These are phyloP conservation scores for Sialia sialis DNA, from an alignment of 2,113 vertebrate genomes.

Conservation along the genomic window DNA sequence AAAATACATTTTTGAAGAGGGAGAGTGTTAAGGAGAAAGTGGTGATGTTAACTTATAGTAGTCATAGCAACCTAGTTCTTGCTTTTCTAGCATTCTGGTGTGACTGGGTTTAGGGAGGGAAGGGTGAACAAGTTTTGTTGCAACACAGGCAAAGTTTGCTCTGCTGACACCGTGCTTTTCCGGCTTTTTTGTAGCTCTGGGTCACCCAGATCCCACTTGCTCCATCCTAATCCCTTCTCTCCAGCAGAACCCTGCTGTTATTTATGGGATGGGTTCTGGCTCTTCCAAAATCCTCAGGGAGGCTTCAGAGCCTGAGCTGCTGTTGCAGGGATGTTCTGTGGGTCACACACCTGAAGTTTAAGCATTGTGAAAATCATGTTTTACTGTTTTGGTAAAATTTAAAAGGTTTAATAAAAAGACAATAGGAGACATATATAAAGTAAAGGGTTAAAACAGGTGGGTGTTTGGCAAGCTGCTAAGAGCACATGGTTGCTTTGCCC, in stretches of 20 bases:
- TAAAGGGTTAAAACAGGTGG: too few species aligned
- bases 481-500: too few species aligned
- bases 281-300: neutral
- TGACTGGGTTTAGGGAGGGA: neutral
- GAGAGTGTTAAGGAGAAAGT: neutral
- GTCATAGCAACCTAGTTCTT: constrained; percentile 14
- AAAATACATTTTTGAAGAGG: neutral
- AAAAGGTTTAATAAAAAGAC: too few species aligned
- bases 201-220: neutral
- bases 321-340: neutral
- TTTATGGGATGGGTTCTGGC: neutral
- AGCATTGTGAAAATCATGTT: too few species aligned
- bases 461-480: too few species aligned
- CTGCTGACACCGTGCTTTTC: neutral
- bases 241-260: too few species aligned
- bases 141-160: neutral
- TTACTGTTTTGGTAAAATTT: too few species aligned
- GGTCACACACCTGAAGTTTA: fast-evolving
- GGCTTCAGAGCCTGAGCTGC: neutral
- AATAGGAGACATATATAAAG: too few species aligned
- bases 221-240: neutral
- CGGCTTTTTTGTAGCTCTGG: neutral
- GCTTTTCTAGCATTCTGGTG: neutral
- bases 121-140: neutral
- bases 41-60: neutral